Evolutionary conservation across 1,140 invertebrate genomes (phyloP).

Genomic region (Acromyrmex heyeri): DNA sequence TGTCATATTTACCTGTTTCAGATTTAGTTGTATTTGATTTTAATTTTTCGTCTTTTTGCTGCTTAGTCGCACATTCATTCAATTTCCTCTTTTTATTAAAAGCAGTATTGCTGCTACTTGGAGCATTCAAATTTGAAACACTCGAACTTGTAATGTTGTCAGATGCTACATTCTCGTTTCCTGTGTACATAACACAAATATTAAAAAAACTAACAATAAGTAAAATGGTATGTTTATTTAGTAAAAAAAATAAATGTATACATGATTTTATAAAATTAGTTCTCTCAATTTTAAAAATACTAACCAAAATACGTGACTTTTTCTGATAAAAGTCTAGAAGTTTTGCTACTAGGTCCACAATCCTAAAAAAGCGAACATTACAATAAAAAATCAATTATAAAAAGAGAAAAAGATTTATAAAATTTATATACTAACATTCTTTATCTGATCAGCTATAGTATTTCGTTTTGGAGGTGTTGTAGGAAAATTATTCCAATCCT

Average conservation of each 20-base stretch:
- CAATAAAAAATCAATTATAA: neutral
- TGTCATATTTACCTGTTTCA: constrained; percentile 65
- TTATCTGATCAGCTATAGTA: constrained; percentile 64
- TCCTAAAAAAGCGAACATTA: constrained; percentile 63
- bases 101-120: constrained; percentile 41
- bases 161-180: constrained; percentile 23
- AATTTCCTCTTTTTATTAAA: constrained; percentile 65
- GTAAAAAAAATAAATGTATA: neutral
- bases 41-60: constrained; percentile 21
- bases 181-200: constrained; percentile 29
- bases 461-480: constrained; percentile 68
- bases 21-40: constrained; percentile 53
- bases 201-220: neutral
- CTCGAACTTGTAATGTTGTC: constrained; percentile 51
- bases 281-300: neutral
- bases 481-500: constrained; percentile 75
- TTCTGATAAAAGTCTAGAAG: constrained; percentile 79
- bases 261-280: constrained; percentile 14
- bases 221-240: neutral
- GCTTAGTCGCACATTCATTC: constrained; percentile 37
- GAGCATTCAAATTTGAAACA: constrained; percentile 53
- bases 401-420: constrained; percentile 6
- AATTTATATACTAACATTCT: constrained; percentile 48
- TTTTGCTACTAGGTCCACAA: constrained; percentile 69
- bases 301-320: constrained; percentile 55